Evolutionary conservation across 2,797 vertebrate genomes (phyloP).

Genomic region (Anguilla obscura): DNA sequence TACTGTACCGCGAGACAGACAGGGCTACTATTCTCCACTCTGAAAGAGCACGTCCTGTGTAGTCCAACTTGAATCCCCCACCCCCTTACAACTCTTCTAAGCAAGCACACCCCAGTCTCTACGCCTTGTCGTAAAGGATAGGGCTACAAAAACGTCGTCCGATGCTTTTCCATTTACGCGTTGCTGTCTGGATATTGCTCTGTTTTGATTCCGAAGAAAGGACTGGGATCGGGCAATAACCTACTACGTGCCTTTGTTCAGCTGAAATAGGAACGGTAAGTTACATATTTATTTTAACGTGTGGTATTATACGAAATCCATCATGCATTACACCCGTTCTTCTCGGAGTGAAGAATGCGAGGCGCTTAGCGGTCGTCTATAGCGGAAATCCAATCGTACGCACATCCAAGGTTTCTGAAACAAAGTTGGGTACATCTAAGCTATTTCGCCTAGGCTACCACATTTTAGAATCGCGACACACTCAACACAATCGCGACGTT

Average conservation of each 20-base stretch:
- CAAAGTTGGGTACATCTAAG: neutral
- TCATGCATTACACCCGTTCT: neutral
- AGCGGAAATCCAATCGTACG: neutral
- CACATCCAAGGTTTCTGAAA: neutral
- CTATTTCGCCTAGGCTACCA: neutral
- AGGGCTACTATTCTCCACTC: neutral
- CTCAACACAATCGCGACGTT: neutral
- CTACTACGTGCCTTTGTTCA: neutral
- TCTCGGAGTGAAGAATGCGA: neutral
- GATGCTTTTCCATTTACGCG: conserved; percentile 10
- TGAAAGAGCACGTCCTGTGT: neutral
- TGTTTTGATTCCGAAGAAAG: conserved; percentile 6
- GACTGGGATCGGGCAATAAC: neutral
- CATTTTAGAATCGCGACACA: neutral
- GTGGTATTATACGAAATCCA: neutral
- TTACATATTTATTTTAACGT: neutral
- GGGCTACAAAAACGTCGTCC: conserved; percentile 7
- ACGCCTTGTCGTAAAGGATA: conserved; percentile 28
- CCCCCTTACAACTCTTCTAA: conserved; percentile 8
- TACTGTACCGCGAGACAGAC: neutral
- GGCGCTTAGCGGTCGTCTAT: neutral
- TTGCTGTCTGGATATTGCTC: conserved; percentile 9
- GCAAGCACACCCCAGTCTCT: conserved; percentile 17
- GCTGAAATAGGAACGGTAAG: neutral
- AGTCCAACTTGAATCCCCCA: neutral